Base-by-base conservation (phyloP, 2,888 invertebrate species). In the Microctonus aethiopoides region DNA sequence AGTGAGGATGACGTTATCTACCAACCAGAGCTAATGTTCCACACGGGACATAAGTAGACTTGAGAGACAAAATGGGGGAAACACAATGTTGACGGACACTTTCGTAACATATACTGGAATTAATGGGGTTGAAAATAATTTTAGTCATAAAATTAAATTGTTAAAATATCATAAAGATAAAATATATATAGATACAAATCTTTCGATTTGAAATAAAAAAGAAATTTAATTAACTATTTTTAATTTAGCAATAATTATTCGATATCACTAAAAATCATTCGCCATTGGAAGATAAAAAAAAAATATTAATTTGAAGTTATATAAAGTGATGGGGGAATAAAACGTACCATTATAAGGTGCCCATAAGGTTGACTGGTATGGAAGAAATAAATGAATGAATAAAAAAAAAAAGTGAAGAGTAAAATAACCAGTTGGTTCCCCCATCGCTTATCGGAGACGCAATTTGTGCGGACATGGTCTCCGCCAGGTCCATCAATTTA, bases 401-500 rank as follows among this genome's bases (percentile, higher is more conserved):
- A 7, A 7, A 16, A 16, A 1, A 46, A 46, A 46, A 16, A 16
- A 39, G n/a, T 29, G 29, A 60, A 34, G 24, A 36, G 24, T 41
- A 41, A 67, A 67, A 69, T 64, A 68, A 41, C 36, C 52, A 59
- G 57, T 36, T 36, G 13, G 41, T 57, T n/a, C n/a, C 29, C 61
- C 20, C 70, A 32, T 59, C 66, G 62, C 61, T 46, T 67, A 13
- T 41, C 20, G 57, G 62, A 68, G 22, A 36, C 56, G 61, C 54
- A 32, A 59, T 64, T 59, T 32, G 24, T 59, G 36, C 41, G 51
- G 62, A 71, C 65, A 68, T 66, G 63, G 56, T 64, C 64, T 13
- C n/a, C n/a, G 39, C 39, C 34, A 67, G 65, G 56, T 39, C 51
- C 63, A 68, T 74, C 68, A 72, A 73, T 75, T 70, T 67, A 70